Evolutionary conservation across 2,888 invertebrate genomes (phyloP).

Genomic region (Meteorus colon): DNA sequence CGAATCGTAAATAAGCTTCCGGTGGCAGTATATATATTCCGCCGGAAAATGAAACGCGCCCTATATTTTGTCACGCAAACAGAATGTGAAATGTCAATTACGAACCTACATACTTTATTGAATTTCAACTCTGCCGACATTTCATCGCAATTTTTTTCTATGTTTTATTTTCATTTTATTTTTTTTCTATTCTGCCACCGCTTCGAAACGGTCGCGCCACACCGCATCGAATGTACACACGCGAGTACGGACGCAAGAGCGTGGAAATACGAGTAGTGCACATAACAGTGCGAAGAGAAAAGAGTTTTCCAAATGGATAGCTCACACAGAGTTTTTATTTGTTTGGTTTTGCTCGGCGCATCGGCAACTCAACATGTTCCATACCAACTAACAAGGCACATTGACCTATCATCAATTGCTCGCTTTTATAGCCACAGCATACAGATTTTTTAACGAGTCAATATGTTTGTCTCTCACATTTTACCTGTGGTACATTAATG

Average conservation of each 20-base stretch:
- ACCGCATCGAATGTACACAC: slow-evolving; percentile 25
- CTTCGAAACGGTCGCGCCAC: slow-evolving; percentile 32
- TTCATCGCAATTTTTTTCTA: slow-evolving; percentile 25
- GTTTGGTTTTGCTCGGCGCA: slow-evolving; percentile 23
- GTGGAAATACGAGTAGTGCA: slow-evolving; percentile 20
- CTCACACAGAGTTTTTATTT: slow-evolving; percentile 26
- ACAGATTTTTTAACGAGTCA: slow-evolving; percentile 36
- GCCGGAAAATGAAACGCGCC: slow-evolving; percentile 21
- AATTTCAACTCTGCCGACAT: slow-evolving; percentile 46
- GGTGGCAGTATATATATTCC: slow-evolving; percentile 30
- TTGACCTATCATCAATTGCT: slow-evolving; percentile 36
- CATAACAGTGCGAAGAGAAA: slow-evolving; percentile 24
- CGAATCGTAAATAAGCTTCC: slow-evolving; percentile 39
- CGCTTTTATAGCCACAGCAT: slow-evolving; percentile 20
- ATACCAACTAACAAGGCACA: slow-evolving; percentile 38
- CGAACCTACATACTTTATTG: slow-evolving; percentile 47
- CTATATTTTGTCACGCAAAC: slow-evolving; percentile 48
- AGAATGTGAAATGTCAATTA: slow-evolving; percentile 58
- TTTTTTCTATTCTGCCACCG: slow-evolving; percentile 23
- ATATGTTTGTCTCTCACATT: slow-evolving; percentile 35
- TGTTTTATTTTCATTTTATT: background rate
- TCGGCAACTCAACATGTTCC: slow-evolving; percentile 26
- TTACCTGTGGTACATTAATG: background rate
- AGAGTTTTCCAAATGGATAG: slow-evolving; percentile 36
- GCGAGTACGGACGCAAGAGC: slow-evolving; percentile 16